Evolutionary conservation across 2,797 vertebrate genomes (phyloP), one percentile per base, ranked within the genome.

Genomic region (Erithacus rubecula): DNA sequence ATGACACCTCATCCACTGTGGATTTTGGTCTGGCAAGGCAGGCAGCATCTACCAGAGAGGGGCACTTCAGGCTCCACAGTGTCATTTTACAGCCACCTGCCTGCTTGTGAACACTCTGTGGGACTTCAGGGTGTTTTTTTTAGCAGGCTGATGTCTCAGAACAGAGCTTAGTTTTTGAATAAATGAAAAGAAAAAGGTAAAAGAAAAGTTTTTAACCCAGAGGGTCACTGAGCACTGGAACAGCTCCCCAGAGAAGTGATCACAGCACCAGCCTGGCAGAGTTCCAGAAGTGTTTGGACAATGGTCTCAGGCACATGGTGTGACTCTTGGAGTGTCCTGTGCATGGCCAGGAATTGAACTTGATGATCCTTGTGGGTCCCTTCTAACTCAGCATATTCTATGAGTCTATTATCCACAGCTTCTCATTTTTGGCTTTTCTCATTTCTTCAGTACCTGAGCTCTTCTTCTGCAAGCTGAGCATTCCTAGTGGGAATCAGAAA

Each of bases 1-100:
- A 20, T 15, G 59, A 46, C 51, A 69, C n/a, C 51, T 70, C 5
- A 2, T 17, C 51, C 1, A 2, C 2, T 0, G 13, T 6, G 2
- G 5, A 24, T 76, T 85, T 87, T 1, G 6, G 49, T 91, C 79
- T 2, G 10, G 43, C 46, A 62, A 76, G 39, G 21, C 17, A 8
- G 64, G 44, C 24, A 90, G n/a, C 1, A 0, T 34, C 65, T n/a
- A 11, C 30, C 0, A 3, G 34, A 59, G 58, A 55, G 36, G 27
- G 62, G 26, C 23, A 21, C 27, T 51, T 76, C 24, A 71, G 58
- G 34, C 21, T 32, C 5, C 60, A 46, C 10, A 5, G 21, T 22
- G 3, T 15, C 13, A 15, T 62, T 68, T 76, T 56, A 52, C 29
- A 79, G 59, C 36, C 46, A n/a, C 47, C 53, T 49, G 15, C 21